Evolutionary conservation across 2,797 vertebrate species (phyloP).

Genomic region (Manis crassicaudata): DNA sequence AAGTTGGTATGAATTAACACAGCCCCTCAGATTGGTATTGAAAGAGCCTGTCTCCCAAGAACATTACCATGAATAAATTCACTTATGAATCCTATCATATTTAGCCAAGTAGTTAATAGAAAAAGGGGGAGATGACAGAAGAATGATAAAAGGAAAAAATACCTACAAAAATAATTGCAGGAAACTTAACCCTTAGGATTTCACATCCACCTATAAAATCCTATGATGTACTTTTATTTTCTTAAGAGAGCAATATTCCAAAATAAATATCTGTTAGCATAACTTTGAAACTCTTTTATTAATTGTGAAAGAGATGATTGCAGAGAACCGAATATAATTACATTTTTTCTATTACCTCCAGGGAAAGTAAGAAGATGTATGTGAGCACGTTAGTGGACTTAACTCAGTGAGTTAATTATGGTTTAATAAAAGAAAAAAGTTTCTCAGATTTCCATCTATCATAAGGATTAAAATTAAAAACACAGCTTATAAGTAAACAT

Average conservation of each 20-base stretch:
- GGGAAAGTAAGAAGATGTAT: background rate
- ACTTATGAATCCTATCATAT: slow-evolving; percentile 10
- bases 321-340: background rate
- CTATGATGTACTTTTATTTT: background rate
- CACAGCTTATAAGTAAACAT: slow-evolving; percentile 5
- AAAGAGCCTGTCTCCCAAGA: slow-evolving; percentile 69
- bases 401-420: background rate
- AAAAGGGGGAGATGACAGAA: background rate
- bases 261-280: background rate
- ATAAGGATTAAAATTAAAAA: background rate
- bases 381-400: background rate
- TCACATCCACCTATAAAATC: slow-evolving; percentile 11
- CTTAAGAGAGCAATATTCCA: slow-evolving; percentile 48
- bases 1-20: background rate
- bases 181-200: background rate
- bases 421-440: background rate
- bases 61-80: slow-evolving; percentile 45
- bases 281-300: background rate
- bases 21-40: background rate
- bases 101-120: slow-evolving; percentile 38
- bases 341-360: background rate
- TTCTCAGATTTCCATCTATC: background rate
- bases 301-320: background rate
- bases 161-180: background rate
- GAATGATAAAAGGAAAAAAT: background rate